Conservation (phyloP, 2,888 invertebrate species). For the Lasioglossum vierecki region DNA sequence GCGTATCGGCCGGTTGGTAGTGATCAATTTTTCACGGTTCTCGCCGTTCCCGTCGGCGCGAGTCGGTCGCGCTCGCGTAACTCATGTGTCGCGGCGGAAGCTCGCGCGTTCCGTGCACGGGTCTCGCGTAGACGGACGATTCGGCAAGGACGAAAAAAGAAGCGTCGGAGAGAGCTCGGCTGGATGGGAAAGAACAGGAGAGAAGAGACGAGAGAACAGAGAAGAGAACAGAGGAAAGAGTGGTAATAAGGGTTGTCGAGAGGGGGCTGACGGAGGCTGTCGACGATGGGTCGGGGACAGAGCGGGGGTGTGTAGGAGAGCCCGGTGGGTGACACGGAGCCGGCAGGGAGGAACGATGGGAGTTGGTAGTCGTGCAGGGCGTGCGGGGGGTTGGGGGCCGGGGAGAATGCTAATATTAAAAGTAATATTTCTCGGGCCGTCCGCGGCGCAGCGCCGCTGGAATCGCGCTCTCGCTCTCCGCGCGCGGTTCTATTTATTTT, state of each 20-base stretch:
- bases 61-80: slow-evolving; percentile 34
- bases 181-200: not conserved
- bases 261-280: slow-evolving; percentile 50
- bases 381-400: slow-evolving; percentile 13
- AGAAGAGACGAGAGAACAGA: not conserved
- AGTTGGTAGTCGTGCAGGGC: slow-evolving; percentile 12
- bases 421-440: slow-evolving; percentile 84
- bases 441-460: slow-evolving; percentile 77
- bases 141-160: slow-evolving; percentile 35
- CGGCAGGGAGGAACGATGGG: slow-evolving; percentile 23
- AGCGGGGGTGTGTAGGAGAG: slow-evolving; percentile 21
- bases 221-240: slow-evolving; percentile 21
- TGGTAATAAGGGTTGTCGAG: slow-evolving; percentile 50
- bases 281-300: slow-evolving; percentile 32
- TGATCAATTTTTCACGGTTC: slow-evolving; percentile 62
- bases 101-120: slow-evolving; percentile 1
- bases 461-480: slow-evolving; percentile 56
- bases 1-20: slow-evolving; percentile 10
- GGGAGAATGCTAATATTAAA: slow-evolving; percentile 83
- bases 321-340: slow-evolving; percentile 21
- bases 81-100: slow-evolving; percentile 41
- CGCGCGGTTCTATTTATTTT: slow-evolving; percentile 81
- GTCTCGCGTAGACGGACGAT: slow-evolving; percentile 17
- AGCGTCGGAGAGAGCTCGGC: not conserved
- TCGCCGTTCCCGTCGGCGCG: slow-evolving; percentile 12